Evolutionary conservation across 2,797 vertebrate species (phyloP), one percentile per base, ranked within the genome.

Genomic region (Betta splendens): DNA sequence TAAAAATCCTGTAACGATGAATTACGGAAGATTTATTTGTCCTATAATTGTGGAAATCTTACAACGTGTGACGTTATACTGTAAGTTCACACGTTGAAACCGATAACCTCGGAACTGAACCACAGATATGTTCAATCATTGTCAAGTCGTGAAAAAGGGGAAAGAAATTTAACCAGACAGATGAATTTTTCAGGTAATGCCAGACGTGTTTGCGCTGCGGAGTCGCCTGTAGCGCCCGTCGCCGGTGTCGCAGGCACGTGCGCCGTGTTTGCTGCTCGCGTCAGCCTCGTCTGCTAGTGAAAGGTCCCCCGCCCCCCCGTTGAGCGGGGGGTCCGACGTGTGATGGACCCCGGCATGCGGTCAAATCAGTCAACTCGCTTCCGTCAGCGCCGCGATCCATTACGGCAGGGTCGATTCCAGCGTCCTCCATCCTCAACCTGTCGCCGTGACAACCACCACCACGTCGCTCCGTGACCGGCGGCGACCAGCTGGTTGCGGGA

Each of bases 301-400:
- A 87, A 87, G 79, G 86, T 86, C 79, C 84, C 61, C 67, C 54
- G 72, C 85, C 77, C 58, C 65, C 62, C 43, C 46, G 62, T 50
- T 50, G 46, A 75, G 56, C 52, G 21, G 49, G 39, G 15, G 61
- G 72, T 70, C 28, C 67, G 82, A 47, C 35, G 9, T 29, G 71
- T 67, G 72, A 72, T 43, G 20, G 66, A 62, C 68, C 61, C 48
- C 44, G 53, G 38, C 59, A 39, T 65, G 67, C 63, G 63, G 50
- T 76, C 66, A 48, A 58, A 57, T 59, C 80, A 67, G 71, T 69
- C 77, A 64, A 58, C 64, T 39, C 7, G 45, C 85, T 76, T 72
- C 79, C 81, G 71, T 80, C 83, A 83, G 15, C 33, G 5, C 1
- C 3, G 46, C 83, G 75, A 89, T 89, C 82, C 72, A 86, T 79